Percentiles rank a stretch among this genome's conserved stretches.
Evolutionary conservation across 2,113 vertebrate genomes (phyloP).

Genomic region (Eira barbara): DNA sequence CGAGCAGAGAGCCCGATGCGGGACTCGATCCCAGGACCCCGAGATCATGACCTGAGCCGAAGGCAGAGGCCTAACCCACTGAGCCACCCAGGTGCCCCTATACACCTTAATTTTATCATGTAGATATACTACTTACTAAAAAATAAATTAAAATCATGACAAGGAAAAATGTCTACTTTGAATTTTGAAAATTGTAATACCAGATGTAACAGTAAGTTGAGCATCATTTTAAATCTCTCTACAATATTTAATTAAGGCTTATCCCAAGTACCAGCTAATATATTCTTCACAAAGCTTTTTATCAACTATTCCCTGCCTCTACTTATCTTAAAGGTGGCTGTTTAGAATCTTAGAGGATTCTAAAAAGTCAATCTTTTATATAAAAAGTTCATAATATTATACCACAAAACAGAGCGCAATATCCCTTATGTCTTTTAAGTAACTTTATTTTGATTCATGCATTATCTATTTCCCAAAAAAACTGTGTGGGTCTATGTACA

Average conservation of each 20-base stretch:
- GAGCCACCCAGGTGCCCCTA: too few relatives aligned
- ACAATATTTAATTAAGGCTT: slow-evolving; percentile 43
- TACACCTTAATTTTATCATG: slow-evolving; percentile 14
- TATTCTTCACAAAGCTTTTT: slow-evolving; percentile 3
- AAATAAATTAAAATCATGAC: slow-evolving; percentile 29
- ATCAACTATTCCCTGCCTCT: not conserved
- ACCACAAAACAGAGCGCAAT: not conserved
- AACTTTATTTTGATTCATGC: slow-evolving; percentile 22
- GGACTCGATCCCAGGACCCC: too few relatives aligned
- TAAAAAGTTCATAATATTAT: slow-evolving; percentile 24
- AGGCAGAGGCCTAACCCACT: too few relatives aligned
- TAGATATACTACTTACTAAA: not conserved
- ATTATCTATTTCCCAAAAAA: not conserved
- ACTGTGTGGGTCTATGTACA: not conserved
- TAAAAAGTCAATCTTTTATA: slow-evolving; percentile 10
- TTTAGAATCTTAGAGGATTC: not conserved
- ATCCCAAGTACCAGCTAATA: not conserved
- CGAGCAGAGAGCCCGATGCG: too few relatives aligned
- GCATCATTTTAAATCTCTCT: slow-evolving; percentile 27
- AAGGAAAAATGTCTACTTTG: not conserved
- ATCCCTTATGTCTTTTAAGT: not conserved
- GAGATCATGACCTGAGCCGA: too few relatives aligned
- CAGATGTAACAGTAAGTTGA: slow-evolving; percentile 15
- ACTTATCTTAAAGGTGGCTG: not conserved
- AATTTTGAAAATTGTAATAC: slow-evolving; percentile 5